phyloP scores from a whole-genome alignment of 2,888 invertebrate genomes.

The Oligia strigilis region DNA sequence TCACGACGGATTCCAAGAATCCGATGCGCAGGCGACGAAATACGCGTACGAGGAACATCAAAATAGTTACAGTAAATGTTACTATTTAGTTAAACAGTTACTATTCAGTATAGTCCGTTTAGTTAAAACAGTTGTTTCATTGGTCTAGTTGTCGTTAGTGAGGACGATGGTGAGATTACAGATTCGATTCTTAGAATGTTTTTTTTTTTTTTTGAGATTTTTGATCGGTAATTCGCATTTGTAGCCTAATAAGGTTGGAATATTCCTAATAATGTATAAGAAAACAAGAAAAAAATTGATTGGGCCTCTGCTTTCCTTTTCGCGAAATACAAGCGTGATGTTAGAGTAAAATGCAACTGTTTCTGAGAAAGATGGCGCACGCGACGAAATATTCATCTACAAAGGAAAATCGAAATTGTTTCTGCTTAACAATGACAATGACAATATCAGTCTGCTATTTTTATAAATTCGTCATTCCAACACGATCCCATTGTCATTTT shows the following conservation, averaged over 20 bases:
- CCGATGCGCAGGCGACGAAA: slow-evolving; percentile 35
- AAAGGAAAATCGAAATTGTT: background rate
- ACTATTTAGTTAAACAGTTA: background rate
- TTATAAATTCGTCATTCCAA: too few species aligned
- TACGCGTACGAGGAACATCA: slow-evolving; percentile 22
- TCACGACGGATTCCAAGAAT: slow-evolving; percentile 39
- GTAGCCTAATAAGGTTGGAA: too few species aligned
- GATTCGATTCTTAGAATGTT: background rate
- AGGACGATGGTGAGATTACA: background rate
- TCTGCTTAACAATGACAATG: background rate
- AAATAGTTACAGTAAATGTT: slow-evolving; percentile 28
- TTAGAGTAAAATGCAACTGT: background rate
- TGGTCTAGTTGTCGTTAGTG: background rate
- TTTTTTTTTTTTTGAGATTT: background rate
- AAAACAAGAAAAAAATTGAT: too few species aligned
- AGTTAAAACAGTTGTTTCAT: background rate
- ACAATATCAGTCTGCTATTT: too few species aligned
- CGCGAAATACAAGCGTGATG: background rate
- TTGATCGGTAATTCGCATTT: too few species aligned
- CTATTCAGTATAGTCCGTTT: background rate
- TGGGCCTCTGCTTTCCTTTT: too few species aligned
- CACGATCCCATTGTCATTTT: too few species aligned
- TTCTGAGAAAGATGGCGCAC: slow-evolving; percentile 11
- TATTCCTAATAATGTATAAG: background rate
- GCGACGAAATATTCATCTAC: background rate